Percentiles rank a stretch among this genome's conserved stretches.
Evolutionary conservation across 2,797 vertebrate species (phyloP).

Genomic region (Holocentrus rufus): DNA sequence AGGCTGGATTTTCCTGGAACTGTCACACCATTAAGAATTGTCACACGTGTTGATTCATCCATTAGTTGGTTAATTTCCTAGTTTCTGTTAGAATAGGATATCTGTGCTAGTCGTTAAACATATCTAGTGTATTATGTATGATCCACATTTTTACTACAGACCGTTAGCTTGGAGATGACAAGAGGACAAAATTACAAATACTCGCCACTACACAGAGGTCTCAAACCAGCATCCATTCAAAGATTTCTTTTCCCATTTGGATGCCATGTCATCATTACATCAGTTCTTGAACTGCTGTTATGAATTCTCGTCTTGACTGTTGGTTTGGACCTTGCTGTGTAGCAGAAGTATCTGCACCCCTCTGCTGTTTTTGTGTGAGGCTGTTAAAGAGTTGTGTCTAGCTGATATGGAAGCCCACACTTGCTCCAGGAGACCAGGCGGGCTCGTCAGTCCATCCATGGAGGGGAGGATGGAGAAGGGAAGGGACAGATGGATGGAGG

Average conservation of each 20-base stretch:
- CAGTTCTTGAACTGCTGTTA: neutral
- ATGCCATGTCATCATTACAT: neutral
- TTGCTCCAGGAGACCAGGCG: conserved; percentile 27
- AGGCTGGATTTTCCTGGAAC: neutral
- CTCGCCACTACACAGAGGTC: conserved; percentile 50
- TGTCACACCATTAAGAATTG: conserved; percentile 7
- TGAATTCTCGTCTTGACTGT: neutral
- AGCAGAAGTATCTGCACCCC: conserved; percentile 43
- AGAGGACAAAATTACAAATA: conserved; percentile 38
- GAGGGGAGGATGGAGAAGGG: conserved; percentile 19
- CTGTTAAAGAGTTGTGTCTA: conserved; percentile 34
- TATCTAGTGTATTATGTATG: conserved; percentile 33
- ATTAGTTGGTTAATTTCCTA: conserved; percentile 53
- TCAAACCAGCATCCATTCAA: conserved; percentile 9
- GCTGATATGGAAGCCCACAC: conserved; percentile 28
- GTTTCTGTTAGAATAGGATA: conserved; percentile 41
- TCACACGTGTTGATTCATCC: conserved; percentile 2
- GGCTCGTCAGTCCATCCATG: conserved; percentile 37
- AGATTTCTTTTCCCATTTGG: neutral
- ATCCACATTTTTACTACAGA: conserved; percentile 31
- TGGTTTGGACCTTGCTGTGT: conserved; percentile 41
- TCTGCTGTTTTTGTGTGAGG: conserved; percentile 47
- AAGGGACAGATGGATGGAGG: conserved; percentile 24
- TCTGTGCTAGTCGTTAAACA: conserved; percentile 26
- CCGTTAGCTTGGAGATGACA: conserved; percentile 35